Conservation (phyloP, 2,113 vertebrate species). For the Rhodinocichla rosea region DNA sequence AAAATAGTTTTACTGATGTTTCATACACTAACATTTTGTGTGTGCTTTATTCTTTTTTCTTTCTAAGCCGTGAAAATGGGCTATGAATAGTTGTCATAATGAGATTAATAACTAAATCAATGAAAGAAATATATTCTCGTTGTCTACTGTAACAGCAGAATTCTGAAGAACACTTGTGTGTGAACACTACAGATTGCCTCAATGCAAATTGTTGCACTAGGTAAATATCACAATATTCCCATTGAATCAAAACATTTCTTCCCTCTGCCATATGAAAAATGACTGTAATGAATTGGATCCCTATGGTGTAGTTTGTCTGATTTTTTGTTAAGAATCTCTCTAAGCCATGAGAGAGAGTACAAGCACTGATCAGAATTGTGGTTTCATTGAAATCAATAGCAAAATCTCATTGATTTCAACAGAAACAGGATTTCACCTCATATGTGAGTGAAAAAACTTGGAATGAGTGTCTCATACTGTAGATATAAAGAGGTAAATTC, state of each 20-base stretch:
- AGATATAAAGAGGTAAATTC: neutral
- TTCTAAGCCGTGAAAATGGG: neutral
- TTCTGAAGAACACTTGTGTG: neutral
- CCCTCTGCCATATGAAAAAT: neutral
- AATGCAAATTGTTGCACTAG: neutral
- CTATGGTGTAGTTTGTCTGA: neutral
- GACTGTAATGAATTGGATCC: neutral
- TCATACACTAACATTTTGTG: fast-evolving
- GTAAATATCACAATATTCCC: neutral
- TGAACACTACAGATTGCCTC: neutral
- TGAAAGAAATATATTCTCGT: fast-evolving
- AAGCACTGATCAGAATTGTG: neutral
- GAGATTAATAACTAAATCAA: neutral
- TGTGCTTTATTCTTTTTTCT: neutral
- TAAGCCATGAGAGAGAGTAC: neutral
- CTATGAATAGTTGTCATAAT: neutral
- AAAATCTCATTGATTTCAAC: neutral
- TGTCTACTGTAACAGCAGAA: neutral
- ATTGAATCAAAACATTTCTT: neutral
- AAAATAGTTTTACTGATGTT: neutral
- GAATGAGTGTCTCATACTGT: neutral
- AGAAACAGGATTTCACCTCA: neutral
- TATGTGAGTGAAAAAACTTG: neutral
- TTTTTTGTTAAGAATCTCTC: neutral
- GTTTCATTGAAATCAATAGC: neutral